Evolutionary conservation across 2,113 vertebrate species (phyloP).

Genomic region (Dolichallabes microphthalmus): DNA sequence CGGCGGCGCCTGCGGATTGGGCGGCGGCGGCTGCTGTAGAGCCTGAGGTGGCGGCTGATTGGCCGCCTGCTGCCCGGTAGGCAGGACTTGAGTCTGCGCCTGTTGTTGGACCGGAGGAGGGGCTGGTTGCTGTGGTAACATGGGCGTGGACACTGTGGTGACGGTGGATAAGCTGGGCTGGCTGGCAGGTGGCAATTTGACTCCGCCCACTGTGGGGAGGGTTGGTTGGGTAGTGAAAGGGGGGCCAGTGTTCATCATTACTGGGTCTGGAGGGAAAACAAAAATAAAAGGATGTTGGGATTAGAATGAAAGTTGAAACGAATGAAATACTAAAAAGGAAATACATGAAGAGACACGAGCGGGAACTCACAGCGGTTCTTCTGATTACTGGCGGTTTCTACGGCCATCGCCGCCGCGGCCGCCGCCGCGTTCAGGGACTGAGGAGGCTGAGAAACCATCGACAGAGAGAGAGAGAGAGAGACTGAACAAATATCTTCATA

Average conservation of each 20-base stretch:
- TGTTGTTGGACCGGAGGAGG: constrained; percentile 55
- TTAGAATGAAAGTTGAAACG: background rate
- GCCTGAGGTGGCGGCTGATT: constrained; percentile 65
- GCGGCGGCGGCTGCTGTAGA: constrained; percentile 61
- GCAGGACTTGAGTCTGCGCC: constrained; percentile 57
- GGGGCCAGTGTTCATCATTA: constrained; percentile 62
- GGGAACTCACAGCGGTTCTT: constrained; percentile 81
- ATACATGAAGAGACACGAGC: background rate
- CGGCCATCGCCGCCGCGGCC: constrained; percentile 79
- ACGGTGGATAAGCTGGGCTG: constrained; percentile 80
- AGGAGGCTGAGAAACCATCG: background rate
- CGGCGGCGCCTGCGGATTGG: constrained; percentile 60
- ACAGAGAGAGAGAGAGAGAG: constrained; percentile 15
- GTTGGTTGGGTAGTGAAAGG: constrained; percentile 71
- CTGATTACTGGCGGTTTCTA: constrained; percentile 84
- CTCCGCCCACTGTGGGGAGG: constrained; percentile 58
- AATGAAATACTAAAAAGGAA: background rate
- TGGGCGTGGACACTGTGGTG: constrained; percentile 69
- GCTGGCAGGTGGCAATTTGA: constrained; percentile 66
- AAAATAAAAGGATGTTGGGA: background rate
- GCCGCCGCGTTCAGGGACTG: constrained; percentile 74
- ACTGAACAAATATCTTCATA: background rate
- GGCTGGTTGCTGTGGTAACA: constrained; percentile 70
- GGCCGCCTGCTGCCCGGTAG: constrained; percentile 60
- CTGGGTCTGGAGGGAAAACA: constrained; percentile 58